Conservation (phyloP, 2,797 vertebrate genomes). For the Zenarchopterus dispar region DNA sequence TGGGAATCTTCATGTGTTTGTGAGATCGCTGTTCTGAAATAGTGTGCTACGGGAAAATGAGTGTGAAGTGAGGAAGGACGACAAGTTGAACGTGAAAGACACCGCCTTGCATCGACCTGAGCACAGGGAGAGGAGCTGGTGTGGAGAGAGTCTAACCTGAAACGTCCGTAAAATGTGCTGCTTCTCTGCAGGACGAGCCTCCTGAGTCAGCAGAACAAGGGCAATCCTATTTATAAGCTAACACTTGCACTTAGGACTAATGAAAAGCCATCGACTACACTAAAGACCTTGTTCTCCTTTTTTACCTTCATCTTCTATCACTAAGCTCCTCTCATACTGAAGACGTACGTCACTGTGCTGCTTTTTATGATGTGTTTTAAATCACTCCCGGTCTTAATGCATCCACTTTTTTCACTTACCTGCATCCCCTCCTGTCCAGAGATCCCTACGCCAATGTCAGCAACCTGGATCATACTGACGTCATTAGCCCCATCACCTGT, state of each 20-base stretch:
- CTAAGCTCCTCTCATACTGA: background rate
- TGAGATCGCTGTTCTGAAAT: slow-evolving; percentile 46
- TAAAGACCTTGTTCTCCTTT: slow-evolving; percentile 4
- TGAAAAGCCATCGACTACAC: slow-evolving; percentile 37
- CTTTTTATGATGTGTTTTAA: background rate
- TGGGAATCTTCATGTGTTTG: slow-evolving; percentile 62
- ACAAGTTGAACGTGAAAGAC: background rate
- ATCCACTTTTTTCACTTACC: slow-evolving; percentile 76
- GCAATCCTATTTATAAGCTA: slow-evolving; percentile 39
- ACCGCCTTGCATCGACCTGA: slow-evolving; percentile 32
- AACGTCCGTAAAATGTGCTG: slow-evolving; percentile 22
- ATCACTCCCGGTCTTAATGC: background rate
- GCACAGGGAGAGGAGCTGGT: slow-evolving; percentile 10
- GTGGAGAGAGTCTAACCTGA: slow-evolving; percentile 2
- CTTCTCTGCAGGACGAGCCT: slow-evolving; percentile 33
- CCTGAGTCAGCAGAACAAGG: slow-evolving; percentile 50
- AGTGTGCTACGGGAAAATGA: slow-evolving; percentile 20
- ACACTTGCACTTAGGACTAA: slow-evolving; percentile 32
- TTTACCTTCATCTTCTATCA: slow-evolving; percentile 6
- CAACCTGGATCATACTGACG: slow-evolving; percentile 99
- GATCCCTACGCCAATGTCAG: slow-evolving; percentile 97
- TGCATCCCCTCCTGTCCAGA: slow-evolving; percentile 99
- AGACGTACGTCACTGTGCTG: background rate
- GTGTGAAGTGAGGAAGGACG: slow-evolving; percentile 6
- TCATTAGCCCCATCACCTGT: slow-evolving; percentile 97